These are phyloP conservation scores for Trididemnum nubilum DNA, from an alignment of 23 tunicate species.

Conservation along the genomic window DNA sequence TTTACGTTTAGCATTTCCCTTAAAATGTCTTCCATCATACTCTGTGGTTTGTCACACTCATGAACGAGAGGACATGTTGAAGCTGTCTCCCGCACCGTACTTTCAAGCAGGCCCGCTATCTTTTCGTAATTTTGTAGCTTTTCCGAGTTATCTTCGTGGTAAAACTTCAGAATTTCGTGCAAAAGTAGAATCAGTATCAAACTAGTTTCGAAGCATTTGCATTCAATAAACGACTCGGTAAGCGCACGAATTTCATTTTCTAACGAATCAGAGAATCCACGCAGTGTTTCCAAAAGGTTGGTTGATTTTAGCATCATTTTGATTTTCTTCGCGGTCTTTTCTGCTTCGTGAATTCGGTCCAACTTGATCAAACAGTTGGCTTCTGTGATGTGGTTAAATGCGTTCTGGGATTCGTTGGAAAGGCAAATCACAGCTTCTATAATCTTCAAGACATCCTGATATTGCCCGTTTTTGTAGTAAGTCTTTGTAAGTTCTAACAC, in stretches of 20 bases:
- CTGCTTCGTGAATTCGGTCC: background rate
- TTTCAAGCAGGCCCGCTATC: background rate
- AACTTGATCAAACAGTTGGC: background rate
- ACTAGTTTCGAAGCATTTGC: conserved; percentile 1
- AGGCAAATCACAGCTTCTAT: conserved; percentile 4
- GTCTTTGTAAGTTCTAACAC: background rate
- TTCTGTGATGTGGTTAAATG: conserved; percentile 3
- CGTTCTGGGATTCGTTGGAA: background rate
- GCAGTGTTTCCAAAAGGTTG: background rate
- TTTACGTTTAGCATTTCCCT: background rate
- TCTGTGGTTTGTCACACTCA: background rate
- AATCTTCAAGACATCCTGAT: background rate
- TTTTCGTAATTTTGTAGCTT: background rate
- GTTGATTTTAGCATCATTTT: background rate
- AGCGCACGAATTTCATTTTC: background rate
- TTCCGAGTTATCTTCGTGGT: background rate
- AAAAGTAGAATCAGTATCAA: background rate
- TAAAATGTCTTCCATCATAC: background rate
- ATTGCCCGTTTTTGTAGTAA: background rate
- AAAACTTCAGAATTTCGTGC: background rate
- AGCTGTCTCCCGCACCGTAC: background rate
- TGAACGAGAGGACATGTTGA: background rate
- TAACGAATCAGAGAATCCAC: background rate
- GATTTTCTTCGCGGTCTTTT: background rate
- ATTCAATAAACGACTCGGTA: background rate